A percentile compares a stretch with the other conserved stretches of the same genome.
phyloP scores from a whole-genome alignment of 2,113 vertebrate genomes.

The Galbula dea region DNA sequence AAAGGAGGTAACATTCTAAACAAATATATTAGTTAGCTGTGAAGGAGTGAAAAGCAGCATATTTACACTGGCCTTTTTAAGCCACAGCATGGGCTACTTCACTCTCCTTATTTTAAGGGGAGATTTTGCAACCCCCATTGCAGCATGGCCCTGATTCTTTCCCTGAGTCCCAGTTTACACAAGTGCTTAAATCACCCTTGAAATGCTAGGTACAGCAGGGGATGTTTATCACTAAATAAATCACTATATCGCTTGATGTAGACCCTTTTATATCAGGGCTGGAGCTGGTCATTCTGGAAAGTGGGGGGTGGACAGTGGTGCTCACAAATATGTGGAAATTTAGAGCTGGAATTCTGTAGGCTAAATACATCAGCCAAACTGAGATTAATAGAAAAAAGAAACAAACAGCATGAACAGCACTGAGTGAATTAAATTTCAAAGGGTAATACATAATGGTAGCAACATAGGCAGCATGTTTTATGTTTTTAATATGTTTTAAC shows the following conservation, averaged over 20 bases:
- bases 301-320: not conserved
- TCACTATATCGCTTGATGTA: not conserved
- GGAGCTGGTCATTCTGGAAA: not conserved
- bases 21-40: not conserved
- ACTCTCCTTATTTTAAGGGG: not conserved
- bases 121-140: not conserved
- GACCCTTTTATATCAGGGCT: not conserved
- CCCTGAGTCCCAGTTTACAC: not conserved
- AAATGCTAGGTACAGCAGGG: not conserved
- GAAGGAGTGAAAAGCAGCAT: not conserved
- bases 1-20: not conserved
- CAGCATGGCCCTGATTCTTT: not conserved
- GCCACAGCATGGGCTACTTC: not conserved
- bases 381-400: conserved; percentile 31
- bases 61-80: not conserved
- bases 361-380: not conserved
- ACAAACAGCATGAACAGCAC: not conserved
- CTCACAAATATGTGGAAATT: not conserved
- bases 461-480: conserved; percentile 26
- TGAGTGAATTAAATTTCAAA: conserved; percentile 47
- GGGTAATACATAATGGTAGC: not conserved
- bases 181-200: not conserved
- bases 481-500: conserved; percentile 59
- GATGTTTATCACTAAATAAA: conserved; percentile 1
- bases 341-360: not conserved